Evolutionary conservation across 2,797 vertebrate genomes (phyloP).

Genomic region (Syncerus caffer): DNA sequence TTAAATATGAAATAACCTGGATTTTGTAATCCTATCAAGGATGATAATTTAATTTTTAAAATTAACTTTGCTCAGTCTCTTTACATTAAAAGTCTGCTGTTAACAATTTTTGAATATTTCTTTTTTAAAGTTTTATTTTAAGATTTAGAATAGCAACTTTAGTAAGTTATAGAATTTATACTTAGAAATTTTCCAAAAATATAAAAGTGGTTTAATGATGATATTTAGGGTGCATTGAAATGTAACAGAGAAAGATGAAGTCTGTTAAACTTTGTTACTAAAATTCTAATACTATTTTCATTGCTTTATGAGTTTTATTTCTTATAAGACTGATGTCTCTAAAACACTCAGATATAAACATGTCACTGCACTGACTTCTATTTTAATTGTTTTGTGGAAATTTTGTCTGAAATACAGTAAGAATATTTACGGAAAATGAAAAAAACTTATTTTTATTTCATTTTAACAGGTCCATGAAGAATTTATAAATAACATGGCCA

Average conservation of each 20-base stretch:
- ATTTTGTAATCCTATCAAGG: neutral
- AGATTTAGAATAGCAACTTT: neutral
- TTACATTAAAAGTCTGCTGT: constrained; percentile 34
- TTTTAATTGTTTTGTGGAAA: constrained; percentile 32
- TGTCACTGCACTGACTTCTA: neutral
- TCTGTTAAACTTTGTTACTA: neutral
- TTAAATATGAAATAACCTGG: constrained; percentile 17
- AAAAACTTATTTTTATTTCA: constrained; percentile 38
- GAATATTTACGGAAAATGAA: constrained; percentile 24
- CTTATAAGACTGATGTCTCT: constrained; percentile 15
- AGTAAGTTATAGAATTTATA: constrained; percentile 26
- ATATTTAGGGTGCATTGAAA: neutral
- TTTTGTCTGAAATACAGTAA: constrained; percentile 10
- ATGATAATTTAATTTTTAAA: constrained; percentile 32
- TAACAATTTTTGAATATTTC: constrained; percentile 6
- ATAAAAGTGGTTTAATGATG: neutral
- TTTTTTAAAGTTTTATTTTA: constrained; percentile 32
- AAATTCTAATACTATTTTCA: neutral
- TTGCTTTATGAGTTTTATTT: constrained; percentile 16
- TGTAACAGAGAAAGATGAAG: constrained; percentile 21
- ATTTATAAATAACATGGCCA: constrained; percentile 96
- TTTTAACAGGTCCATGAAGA: constrained; percentile 92
- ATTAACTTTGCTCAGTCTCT: constrained; percentile 1
- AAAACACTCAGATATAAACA: neutral
- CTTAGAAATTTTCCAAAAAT: constrained; percentile 34